Base-by-base conservation (phyloP, 2,113 vertebrate genomes). In the Sporophila hypoxantha region DNA sequence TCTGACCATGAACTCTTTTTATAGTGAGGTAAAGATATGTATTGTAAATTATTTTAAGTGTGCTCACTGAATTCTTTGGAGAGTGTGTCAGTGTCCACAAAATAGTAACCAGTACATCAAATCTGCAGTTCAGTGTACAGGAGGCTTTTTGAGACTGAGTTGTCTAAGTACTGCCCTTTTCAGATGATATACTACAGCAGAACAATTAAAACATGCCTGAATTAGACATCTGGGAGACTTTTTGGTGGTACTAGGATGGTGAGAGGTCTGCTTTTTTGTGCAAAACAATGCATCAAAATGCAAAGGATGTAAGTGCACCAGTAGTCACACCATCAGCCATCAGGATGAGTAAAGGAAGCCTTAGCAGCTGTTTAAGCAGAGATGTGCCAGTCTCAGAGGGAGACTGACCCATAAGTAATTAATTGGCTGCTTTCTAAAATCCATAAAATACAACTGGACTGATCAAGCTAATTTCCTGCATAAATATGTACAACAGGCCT, bases 271-370 rank as follows among this genome's bases (percentile, higher is more conserved):
- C 1, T 76, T 10, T 78, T 79, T 82, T 32, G 36, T 36, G n/a
- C 12, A 77, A 70, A 68, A 57, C 12, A 25, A 30, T 44, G 8
- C 34, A 61, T 49, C 10, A 30, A 79, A 82, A 82, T 30, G 8
- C 50, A 61, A 77, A 29, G 4, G 14, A 37, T 53, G 3, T 10
- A 69, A n/a, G 14, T 53, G 32, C 20, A 68, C 15, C 9, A 25
- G 15, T 19, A 74, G 15, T 37, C 18, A 21, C 0, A 2, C 8
- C 9, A 49, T 53, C 44, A 60, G 2, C 29, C 3, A 1, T 39
- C 41, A 56, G 56, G 42, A 44, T n/a, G 14, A 56, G 46, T 37
- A 50, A 52, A 68, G 18, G n/a, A 36, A 79, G 15, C 8, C n/a
- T 64, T 32, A 36, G 14, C 23, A 57, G 57, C 21, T 47, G 16